phyloP scores from a whole-genome alignment of 1,140 invertebrate genomes.

The Ips nitidus region DNA sequence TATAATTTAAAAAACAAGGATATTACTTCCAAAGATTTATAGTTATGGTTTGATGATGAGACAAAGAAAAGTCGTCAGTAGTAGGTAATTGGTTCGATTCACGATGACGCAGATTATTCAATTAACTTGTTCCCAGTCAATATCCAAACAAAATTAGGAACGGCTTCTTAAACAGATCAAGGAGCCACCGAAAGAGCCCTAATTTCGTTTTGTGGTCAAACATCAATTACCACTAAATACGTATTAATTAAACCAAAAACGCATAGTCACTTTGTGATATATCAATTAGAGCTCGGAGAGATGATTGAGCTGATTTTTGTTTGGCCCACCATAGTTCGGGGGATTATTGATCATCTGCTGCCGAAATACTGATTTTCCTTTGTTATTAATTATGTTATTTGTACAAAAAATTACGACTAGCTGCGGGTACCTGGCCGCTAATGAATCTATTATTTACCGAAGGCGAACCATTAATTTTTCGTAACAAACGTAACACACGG shows the following conservation, averaged over 20 bases:
- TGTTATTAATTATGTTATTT: constrained; percentile 31
- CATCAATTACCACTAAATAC: constrained; percentile 27
- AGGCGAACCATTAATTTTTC: too few species aligned
- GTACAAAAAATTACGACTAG: constrained; percentile 17
- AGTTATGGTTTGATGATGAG: too few species aligned
- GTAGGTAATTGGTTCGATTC: too few species aligned
- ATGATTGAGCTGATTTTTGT: constrained; percentile 28
- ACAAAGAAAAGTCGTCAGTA: too few species aligned
- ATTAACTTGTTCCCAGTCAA: not conserved
- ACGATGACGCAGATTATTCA: too few species aligned
- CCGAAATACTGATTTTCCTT: constrained; percentile 19
- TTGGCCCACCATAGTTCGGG: constrained; percentile 25
- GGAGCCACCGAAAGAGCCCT: constrained; percentile 19
- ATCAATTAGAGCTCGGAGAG: constrained; percentile 22
- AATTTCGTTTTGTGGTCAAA: constrained; percentile 20
- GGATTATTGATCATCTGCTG: constrained; percentile 15
- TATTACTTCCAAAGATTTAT: too few species aligned
- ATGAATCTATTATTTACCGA: constrained; percentile 5
- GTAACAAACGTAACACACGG: too few species aligned
- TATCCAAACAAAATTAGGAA: constrained; percentile 17
- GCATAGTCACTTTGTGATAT: constrained; percentile 30
- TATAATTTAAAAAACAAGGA: too few species aligned
- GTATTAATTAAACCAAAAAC: constrained; percentile 29
- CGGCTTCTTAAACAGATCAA: constrained; percentile 16
- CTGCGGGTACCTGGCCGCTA: constrained; percentile 2